Conservation (phyloP, 37 sponge, comb jelly and placozoan species). For the Spongilla lacustris region DNA sequence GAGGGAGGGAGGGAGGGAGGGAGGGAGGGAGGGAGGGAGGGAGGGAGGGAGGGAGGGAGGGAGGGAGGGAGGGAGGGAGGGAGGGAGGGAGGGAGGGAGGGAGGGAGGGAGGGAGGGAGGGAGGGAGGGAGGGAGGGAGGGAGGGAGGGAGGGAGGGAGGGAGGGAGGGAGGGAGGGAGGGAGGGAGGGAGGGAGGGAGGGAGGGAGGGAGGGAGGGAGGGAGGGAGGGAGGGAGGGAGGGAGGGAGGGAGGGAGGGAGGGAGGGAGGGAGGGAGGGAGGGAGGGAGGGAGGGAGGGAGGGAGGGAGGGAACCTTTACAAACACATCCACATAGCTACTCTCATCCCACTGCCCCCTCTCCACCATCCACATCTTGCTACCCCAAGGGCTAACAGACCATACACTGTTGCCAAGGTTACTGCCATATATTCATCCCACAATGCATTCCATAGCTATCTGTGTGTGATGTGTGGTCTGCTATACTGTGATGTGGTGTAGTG, state of each 20-base stretch:
- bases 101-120: not conserved
- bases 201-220: not conserved
- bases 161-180: not conserved
- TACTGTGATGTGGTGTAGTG: too few relatives aligned
- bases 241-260: not conserved
- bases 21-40: slow-evolving; percentile 1
- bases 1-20: not conserved
- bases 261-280: not conserved
- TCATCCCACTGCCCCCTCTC: too few relatives aligned
- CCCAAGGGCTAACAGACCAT: too few relatives aligned
- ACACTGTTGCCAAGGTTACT: too few relatives aligned
- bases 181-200: slow-evolving; percentile 1
- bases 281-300: slow-evolving; percentile 4
- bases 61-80: slow-evolving; percentile 10
- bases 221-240: slow-evolving; percentile 10
- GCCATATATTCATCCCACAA: too few relatives aligned
- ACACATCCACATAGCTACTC: too few relatives aligned
- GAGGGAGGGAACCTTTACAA: not conserved
- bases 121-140: slow-evolving; percentile 4
- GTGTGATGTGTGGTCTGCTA: too few relatives aligned
- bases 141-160: not conserved
- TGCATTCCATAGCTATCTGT: too few relatives aligned
- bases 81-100: not conserved
- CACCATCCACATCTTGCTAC: too few relatives aligned
- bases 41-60: not conserved